Conservation (phyloP, 1,140 invertebrate species). For the Nylanderia fulva region DNA sequence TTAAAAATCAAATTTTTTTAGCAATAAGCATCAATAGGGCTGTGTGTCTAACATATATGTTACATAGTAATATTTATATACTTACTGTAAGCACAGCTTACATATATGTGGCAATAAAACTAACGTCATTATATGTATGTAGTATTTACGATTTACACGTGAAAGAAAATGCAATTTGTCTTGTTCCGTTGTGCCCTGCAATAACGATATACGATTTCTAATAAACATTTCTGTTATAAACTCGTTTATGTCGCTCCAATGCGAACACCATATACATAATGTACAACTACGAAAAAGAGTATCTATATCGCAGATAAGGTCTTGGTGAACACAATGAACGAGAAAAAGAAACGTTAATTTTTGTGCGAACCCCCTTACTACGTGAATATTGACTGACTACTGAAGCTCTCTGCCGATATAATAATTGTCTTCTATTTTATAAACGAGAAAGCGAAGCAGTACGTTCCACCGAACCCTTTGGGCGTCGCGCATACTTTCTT, state of each 20-base stretch:
- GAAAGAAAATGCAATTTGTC: constrained; percentile 19
- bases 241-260: constrained; percentile 37
- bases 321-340: constrained; percentile 5
- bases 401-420: constrained; percentile 70
- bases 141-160: neutral
- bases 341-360: constrained; percentile 60
- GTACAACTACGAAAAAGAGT: constrained; percentile 61
- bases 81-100: neutral
- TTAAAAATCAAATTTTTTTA: neutral
- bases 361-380: constrained; percentile 55
- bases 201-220: constrained; percentile 1
- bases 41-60: neutral
- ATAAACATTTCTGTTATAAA: constrained; percentile 48
- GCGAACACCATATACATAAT: constrained; percentile 65
- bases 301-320: constrained; percentile 59
- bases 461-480: constrained; percentile 53
- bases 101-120: neutral
- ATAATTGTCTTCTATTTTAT: constrained; percentile 74
- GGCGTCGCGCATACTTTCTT: constrained; percentile 8
- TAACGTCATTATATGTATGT: constrained; percentile 2
- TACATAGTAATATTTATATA: neutral
- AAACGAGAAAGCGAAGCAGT: constrained; percentile 69
- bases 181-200: neutral
- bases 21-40: neutral
- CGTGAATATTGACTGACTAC: constrained; percentile 67